Base-by-base conservation (phyloP, 2,797 vertebrate species). In the Rhinichthys osculus region DNA sequence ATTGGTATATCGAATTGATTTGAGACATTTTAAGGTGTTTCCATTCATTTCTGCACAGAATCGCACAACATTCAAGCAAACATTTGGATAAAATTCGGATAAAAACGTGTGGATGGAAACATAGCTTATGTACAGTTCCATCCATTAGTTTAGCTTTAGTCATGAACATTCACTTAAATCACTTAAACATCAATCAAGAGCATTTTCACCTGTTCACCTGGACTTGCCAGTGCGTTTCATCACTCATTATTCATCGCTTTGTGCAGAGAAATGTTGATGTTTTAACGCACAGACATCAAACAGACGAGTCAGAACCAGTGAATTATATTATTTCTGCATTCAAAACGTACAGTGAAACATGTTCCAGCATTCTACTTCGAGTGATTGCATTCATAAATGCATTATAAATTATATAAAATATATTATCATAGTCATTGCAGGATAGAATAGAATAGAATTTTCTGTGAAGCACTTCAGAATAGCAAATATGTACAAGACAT, bases 401-500 rank as follows among this genome's bases (percentile, higher is more conserved):
- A 52, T 35, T 83, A 66, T 76, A 83, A 76, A 76, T 67, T 66
- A 42, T 71, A 42, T 40, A 27, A 66, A 83, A 66, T 83, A 83
- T 33, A 83, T n/a, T 13, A 74, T 74, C 57, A 42, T 74, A 30
- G 30, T 21, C 27, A 1, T 3, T 59, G 19, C 52, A 82, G 81
- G 13, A 73, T 72, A 82, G 71, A 74, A 76, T 76, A 83, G 81
- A 66, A 23, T 19, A 80, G 40, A 80, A 47, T 21, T 62, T 7
- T 66, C 78, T 33, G 52, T 78, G 11, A 59, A 66, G 42, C 23
- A 44, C 23, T n/a, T 66, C 62, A 3, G 62, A 66, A 27, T 14
- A 79, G 42, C 44, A 81, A 30, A 69, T 69, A 69, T 69, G 9
- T 50, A 69, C 64, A 81, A 81, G 78, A 35, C 4, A 59, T n/a